phyloP scores from a whole-genome alignment of 2,113 vertebrate genomes.

The Otis tarda region DNA sequence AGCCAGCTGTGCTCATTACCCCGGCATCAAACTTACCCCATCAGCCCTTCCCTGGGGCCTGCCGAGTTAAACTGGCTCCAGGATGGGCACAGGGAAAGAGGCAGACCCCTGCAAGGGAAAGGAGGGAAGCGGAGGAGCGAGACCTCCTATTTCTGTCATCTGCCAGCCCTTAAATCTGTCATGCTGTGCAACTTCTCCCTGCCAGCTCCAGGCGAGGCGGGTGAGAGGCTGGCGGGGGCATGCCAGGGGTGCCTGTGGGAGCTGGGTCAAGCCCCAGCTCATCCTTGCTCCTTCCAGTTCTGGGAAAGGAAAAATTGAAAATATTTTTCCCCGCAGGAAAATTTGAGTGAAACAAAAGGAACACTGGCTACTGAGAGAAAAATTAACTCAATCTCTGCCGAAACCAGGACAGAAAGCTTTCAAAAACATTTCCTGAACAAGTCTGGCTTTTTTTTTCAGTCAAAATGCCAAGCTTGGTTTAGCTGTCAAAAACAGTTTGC shows the following conservation, averaged over 20 bases:
- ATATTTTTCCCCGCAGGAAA: neutral
- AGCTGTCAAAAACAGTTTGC: neutral
- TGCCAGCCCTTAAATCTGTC: neutral
- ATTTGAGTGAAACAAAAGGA: neutral
- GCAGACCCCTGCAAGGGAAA: neutral
- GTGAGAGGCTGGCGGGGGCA: neutral
- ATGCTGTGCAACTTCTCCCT: neutral
- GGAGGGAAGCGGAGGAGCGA: neutral
- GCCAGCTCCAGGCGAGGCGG: neutral
- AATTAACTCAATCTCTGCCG: too few species aligned
- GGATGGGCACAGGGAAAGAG: neutral
- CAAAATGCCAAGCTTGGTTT: neutral
- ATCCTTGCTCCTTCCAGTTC: neutral
- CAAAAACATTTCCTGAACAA: neutral
- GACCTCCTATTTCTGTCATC: neutral
- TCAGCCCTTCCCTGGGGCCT: neutral
- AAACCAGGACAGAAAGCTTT: neutral
- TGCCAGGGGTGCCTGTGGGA: neutral
- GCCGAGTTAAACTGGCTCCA: neutral
- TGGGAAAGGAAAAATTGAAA: neutral
- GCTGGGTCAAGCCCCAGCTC: neutral
- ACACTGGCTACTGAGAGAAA: too few species aligned
- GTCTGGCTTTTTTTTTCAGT: neutral
- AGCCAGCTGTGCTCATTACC: neutral
- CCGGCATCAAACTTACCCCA: neutral